Conservation (phyloP, 2,888 invertebrate genomes). For the Zhuqinia jingwanae region DNA sequence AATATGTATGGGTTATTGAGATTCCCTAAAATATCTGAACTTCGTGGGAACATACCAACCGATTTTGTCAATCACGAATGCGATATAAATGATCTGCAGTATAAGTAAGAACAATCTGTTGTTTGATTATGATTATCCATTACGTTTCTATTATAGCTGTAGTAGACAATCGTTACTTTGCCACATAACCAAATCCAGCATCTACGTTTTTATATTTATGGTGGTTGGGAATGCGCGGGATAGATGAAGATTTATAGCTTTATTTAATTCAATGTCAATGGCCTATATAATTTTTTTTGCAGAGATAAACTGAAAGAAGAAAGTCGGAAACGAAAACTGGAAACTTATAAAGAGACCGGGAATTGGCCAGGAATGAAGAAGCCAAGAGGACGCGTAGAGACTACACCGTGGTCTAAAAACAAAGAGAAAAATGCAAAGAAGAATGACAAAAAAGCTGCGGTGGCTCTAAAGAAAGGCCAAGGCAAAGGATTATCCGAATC, state of each 20-base stretch:
- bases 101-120: slow-evolving; percentile 82
- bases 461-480: slow-evolving; percentile 81
- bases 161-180: too few relatives aligned
- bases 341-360: slow-evolving; percentile 88
- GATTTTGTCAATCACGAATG: slow-evolving; percentile 85
- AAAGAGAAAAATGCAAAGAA: slow-evolving; percentile 81
- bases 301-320: slow-evolving; percentile 89
- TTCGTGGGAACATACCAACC: slow-evolving; percentile 85
- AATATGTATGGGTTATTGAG: slow-evolving; percentile 94
- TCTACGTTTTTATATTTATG: too few relatives aligned
- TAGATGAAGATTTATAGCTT: too few relatives aligned
- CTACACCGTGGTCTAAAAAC: slow-evolving; percentile 84
- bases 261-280: too few relatives aligned
- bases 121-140: not conserved
- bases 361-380: slow-evolving; percentile 87
- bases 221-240: too few relatives aligned
- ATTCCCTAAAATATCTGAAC: slow-evolving; percentile 97
- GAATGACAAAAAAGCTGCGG: slow-evolving; percentile 83
- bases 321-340: slow-evolving; percentile 87
- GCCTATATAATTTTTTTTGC: not conserved
- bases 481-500: slow-evolving; percentile 85
- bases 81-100: slow-evolving; percentile 89
- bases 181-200: too few relatives aligned
- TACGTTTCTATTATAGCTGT: too few relatives aligned
- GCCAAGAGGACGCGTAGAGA: slow-evolving; percentile 82